Percentiles rank a stretch among this genome's conserved stretches.
phyloP scores from a whole-genome alignment of 2,797 vertebrate genomes.

The Chiloscyllium punctatum region DNA sequence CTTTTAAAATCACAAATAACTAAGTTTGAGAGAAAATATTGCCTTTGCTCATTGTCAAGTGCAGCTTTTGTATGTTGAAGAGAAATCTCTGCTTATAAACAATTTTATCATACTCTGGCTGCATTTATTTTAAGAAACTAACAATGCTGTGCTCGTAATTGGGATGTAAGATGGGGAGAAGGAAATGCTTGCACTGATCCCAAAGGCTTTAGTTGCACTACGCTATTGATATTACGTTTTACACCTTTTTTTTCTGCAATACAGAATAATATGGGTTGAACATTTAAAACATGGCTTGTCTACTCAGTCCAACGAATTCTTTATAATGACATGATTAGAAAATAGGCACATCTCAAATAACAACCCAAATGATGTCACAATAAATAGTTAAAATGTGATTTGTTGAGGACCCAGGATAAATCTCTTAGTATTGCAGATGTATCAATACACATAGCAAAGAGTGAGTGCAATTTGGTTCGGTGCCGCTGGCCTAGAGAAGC shows the following conservation, averaged over 20 bases:
- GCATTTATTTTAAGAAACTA: too few relatives aligned
- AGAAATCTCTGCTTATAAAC: not conserved
- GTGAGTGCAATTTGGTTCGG: not conserved
- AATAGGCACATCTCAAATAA: not conserved
- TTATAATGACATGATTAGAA: not conserved
- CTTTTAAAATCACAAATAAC: not conserved
- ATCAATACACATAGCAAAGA: not conserved
- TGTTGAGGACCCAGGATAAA: not conserved
- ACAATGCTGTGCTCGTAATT: too few relatives aligned
- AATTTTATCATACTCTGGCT: not conserved
- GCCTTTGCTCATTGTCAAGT: not conserved
- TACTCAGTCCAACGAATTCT: not conserved
- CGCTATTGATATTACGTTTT: not conserved
- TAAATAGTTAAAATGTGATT: not conserved
- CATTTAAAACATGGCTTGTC: not conserved
- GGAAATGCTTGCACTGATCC: not conserved
- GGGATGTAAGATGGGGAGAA: not conserved
- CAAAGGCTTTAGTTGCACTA: not conserved
- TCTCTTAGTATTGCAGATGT: not conserved
- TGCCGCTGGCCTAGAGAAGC: not conserved
- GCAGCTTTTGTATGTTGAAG: not conserved
- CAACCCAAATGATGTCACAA: not conserved
- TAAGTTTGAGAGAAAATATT: not conserved
- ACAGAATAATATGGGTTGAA: not conserved
- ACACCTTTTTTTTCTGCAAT: not conserved